Evolutionary conservation across 2,113 vertebrate species (phyloP).

Genomic region (Astatotilapia flaviijosephi): DNA sequence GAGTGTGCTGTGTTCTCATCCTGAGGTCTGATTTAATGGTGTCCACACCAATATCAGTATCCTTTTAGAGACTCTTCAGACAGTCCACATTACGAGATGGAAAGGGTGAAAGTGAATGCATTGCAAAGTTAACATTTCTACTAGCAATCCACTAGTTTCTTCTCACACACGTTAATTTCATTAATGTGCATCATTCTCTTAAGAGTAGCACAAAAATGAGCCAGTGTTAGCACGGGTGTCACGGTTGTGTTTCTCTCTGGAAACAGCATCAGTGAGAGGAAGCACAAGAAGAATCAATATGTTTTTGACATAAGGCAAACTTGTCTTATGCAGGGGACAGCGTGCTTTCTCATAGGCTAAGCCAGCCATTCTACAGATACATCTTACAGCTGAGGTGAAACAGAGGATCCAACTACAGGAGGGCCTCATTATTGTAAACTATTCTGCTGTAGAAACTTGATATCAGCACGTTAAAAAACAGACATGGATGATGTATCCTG

Average conservation of each 20-base stretch:
- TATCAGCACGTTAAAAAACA: not conserved
- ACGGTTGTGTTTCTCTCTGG: not conserved
- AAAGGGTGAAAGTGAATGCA: not conserved
- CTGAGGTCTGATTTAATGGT: not conserved
- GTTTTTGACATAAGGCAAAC: not conserved
- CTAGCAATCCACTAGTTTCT: not conserved
- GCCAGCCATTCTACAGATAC: accelerated
- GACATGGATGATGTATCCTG: not conserved
- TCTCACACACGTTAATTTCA: not conserved
- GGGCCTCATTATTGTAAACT: not conserved
- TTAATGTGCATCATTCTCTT: not conserved
- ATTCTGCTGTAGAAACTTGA: not conserved
- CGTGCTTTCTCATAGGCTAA: accelerated
- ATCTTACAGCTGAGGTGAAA: not conserved
- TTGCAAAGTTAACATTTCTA: not conserved
- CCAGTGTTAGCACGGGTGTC: not conserved
- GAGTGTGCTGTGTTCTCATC: not conserved
- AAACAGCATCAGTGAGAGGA: not conserved
- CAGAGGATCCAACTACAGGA: not conserved
- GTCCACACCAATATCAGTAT: accelerated
- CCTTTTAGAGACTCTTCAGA: not conserved
- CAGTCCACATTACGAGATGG: not conserved
- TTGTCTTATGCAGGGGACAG: not conserved
- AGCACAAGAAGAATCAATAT: not conserved
- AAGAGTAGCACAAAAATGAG: not conserved